Conservation (phyloP, 2,113 vertebrate genomes). For the Mormyrus iriodes region DNA sequence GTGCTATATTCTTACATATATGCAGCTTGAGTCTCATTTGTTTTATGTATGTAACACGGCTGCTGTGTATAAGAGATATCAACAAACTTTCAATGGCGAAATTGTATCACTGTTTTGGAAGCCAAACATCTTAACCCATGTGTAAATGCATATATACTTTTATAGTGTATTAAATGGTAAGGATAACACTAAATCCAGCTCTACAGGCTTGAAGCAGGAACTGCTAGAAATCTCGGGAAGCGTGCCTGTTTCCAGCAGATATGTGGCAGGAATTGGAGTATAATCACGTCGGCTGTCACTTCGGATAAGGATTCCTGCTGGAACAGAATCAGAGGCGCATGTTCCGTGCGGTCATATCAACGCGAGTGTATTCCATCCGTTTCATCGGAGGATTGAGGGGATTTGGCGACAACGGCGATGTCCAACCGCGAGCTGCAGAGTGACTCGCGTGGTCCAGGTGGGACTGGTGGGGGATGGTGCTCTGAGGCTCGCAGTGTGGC, state of each 20-base stretch:
- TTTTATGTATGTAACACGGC: not conserved
- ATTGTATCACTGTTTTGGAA: not conserved
- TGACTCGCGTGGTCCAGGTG: not conserved
- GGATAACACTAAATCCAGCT: not conserved
- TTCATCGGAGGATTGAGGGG: constrained; percentile 5
- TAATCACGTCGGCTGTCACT: constrained; percentile 12
- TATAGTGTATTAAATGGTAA: not conserved
- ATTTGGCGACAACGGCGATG: not conserved
- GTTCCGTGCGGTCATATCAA: not conserved
- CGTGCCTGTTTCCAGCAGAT: not conserved
- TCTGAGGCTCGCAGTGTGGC: not conserved
- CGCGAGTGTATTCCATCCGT: constrained; percentile 1
- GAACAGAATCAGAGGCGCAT: not conserved
- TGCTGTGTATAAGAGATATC: not conserved
- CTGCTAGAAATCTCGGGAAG: not conserved
- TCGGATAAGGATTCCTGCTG: constrained; percentile 5
- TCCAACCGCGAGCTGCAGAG: constrained; percentile 7
- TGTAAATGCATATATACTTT: not conserved
- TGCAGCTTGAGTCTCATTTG: not conserved
- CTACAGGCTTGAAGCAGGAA: not conserved
- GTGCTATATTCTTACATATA: not conserved
- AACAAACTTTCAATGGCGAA: not conserved
- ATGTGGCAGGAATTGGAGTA: not conserved
- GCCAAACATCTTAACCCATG: not conserved
- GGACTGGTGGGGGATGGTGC: not conserved